phyloP scores from a whole-genome alignment of 1,140 invertebrate genomes.

The Dolichoris vasculosae region DNA sequence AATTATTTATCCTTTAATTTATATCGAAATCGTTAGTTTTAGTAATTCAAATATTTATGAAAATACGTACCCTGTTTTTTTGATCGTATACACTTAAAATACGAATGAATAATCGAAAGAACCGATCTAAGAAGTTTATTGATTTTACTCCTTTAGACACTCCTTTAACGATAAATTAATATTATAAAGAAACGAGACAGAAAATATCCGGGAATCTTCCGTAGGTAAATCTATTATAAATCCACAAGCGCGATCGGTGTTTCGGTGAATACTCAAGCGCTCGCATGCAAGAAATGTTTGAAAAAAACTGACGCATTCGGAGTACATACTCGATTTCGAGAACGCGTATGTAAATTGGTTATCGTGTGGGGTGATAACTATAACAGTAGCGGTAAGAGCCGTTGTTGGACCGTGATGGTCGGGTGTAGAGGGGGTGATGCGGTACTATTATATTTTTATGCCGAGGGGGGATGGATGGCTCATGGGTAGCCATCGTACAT shows the following conservation, averaged over 20 bases:
- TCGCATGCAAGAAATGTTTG: neutral
- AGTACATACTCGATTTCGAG: constrained; percentile 50
- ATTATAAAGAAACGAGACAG: no score
- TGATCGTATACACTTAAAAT: no score
- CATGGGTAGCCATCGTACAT: constrained; percentile 69
- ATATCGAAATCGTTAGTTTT: no score
- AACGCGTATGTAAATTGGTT: constrained; percentile 69
- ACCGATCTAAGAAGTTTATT: no score
- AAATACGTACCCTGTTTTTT: no score
- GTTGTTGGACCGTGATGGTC: constrained; percentile 41
- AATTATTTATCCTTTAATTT: no score
- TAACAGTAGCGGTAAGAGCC: constrained; percentile 20
- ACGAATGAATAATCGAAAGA: no score
- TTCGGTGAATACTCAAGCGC: neutral
- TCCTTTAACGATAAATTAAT: no score
- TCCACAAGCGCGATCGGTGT: neutral
- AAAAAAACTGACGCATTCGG: constrained; percentile 44
- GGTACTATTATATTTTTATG: constrained; percentile 66
- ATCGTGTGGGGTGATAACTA: constrained; percentile 65
- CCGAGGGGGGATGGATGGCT: constrained; percentile 40
- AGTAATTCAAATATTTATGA: no score
- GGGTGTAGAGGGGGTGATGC: constrained; percentile 55
- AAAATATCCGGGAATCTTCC: no score
- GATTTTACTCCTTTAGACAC: no score
- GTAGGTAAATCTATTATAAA: no score